These are phyloP conservation scores for Danaus chrysippus DNA, from an alignment of 2,888 invertebrate genomes.

Conservation along the genomic window DNA sequence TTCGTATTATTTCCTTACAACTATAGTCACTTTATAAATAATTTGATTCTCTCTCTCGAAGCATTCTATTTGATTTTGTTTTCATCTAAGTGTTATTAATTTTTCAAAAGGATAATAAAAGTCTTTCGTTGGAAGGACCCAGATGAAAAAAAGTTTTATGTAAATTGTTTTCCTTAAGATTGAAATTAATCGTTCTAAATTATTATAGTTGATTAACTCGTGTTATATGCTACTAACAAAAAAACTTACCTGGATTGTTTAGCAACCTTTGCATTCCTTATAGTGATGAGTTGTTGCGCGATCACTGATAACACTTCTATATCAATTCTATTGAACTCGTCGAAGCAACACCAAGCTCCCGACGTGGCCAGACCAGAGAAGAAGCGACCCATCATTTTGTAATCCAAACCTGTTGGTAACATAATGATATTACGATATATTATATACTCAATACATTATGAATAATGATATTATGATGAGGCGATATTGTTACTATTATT, in stretches of 20 bases:
- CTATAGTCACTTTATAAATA: too few species aligned
- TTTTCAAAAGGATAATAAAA: too few species aligned
- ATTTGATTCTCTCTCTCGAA: too few species aligned
- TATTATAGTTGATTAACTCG: too few species aligned
- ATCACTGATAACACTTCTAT: slow-evolving; percentile 94
- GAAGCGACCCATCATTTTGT: slow-evolving; percentile 93
- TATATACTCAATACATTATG: background rate
- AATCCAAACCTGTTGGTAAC: slow-evolving; percentile 78
- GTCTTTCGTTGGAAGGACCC: too few species aligned
- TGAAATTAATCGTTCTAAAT: too few species aligned
- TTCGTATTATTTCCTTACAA: background rate
- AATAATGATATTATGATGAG: too few species aligned
- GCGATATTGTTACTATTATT: background rate
- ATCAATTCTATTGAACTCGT: slow-evolving; percentile 94
- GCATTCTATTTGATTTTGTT: too few species aligned
- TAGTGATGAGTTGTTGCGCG: slow-evolving; percentile 93
- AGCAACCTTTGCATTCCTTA: slow-evolving; percentile 90
- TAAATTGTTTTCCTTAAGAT: too few species aligned
- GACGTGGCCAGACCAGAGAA: slow-evolving; percentile 94
- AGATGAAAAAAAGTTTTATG: too few species aligned
- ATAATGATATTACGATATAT: slow-evolving; percentile 6
- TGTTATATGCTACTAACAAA: background rate
- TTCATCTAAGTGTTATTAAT: too few species aligned
- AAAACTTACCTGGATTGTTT: slow-evolving; percentile 61
- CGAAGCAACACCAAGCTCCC: slow-evolving; percentile 96